Base-by-base conservation (phyloP, 1,140 invertebrate genomes). In the Drosophila orena region DNA sequence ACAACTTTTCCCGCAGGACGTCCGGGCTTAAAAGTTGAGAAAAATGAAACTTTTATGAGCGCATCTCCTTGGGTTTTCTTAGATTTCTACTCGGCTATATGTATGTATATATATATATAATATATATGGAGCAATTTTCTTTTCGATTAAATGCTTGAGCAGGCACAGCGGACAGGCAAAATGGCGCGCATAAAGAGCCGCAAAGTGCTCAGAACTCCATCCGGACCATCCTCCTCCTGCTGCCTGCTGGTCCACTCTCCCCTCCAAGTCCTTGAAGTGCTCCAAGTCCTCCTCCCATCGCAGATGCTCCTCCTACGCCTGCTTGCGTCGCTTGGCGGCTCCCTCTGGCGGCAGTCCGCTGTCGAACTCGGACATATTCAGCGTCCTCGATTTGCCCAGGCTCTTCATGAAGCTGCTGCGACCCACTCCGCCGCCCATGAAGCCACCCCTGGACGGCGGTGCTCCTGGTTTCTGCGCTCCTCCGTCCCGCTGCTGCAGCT, bases 11-110 rank as follows among this genome's bases (percentile, higher is more conserved):
- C 89, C 89, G 81, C 56, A 90, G 89, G 89, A 91, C 76, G 81
- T 91, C 90, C 90, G 84, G 89, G 78, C 89, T 91, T 91, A 91
- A 91, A 85, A 91, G 89, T 85, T 90, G 89, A 91, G 89, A 90
- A 91, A 91, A 91, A 91, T 91, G 84, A 91, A 91, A 90, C 75
- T 91, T 91, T 91, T 90, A 90, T 90, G 81, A 86, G 59, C 62
- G 27, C 61, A 73, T 56, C 54, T 77, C 59, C 24, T 70, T 38
- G 60, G 60, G 11, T 20, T 27, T 37, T 38, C 22, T 37, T 71
- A 52, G 52, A 61, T 44, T 54, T 49, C 37, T 12, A 12, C 56
- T 72, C 20, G 35, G 2, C 20, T 38, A 42, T 37, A 50, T 47
- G 47, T 42, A 27, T 37, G 24, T 34, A 42, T 37, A 43, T 53